Evolutionary conservation across 2,113 vertebrate genomes (phyloP).

Genomic region (Patagioenas fasciata): DNA sequence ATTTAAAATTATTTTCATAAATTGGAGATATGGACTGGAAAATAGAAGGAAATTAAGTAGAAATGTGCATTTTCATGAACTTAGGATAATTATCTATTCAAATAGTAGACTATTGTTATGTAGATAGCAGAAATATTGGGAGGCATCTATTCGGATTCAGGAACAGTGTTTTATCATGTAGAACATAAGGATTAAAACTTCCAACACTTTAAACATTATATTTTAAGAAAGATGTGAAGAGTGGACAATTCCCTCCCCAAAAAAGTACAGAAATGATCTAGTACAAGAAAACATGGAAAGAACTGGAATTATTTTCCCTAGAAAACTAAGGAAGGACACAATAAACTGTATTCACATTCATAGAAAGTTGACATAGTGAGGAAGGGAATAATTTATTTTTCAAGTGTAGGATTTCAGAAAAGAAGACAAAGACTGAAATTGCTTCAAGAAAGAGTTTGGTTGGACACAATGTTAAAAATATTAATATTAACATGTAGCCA

Average conservation of each 20-base stretch:
- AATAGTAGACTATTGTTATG: background rate
- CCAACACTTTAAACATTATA: background rate
- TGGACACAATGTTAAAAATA: background rate
- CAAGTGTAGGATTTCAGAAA: background rate
- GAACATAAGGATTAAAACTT: background rate
- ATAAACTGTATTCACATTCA: background rate
- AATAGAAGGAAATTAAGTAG: background rate
- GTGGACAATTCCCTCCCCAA: background rate
- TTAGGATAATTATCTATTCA: background rate
- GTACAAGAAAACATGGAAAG: background rate
- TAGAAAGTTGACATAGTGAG: background rate
- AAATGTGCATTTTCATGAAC: background rate
- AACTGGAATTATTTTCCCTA: background rate
- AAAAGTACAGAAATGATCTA: background rate
- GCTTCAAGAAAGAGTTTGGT: background rate
- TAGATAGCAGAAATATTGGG: background rate
- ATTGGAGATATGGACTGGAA: background rate
- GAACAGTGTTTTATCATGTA: background rate
- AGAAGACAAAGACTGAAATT: background rate
- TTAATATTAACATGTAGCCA: background rate
- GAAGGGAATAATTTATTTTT: background rate
- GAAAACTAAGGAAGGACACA: background rate
- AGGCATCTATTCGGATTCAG: background rate
- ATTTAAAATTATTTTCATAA: background rate
- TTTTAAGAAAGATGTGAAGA: background rate